phyloP scores from a whole-genome alignment of 1,140 invertebrate genomes.

The Lepidurus packardi region DNA sequence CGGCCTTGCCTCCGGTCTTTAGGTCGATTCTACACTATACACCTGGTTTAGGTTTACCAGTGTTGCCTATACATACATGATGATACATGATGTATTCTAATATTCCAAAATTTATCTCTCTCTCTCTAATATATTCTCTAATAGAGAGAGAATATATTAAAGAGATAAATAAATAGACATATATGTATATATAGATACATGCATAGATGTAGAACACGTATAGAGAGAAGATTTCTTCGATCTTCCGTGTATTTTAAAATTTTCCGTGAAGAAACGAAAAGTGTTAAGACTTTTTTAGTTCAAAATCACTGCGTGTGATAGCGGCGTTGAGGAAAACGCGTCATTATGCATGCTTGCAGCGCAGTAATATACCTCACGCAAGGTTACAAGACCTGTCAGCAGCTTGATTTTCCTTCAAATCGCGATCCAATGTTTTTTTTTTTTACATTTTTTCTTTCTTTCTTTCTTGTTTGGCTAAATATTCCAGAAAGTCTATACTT shows the following conservation, averaged over 20 bases:
- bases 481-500: too few relatives aligned
- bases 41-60: constrained; percentile 8
- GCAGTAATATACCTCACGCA: constrained; percentile 21
- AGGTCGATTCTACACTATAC: constrained; percentile 1
- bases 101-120: too few relatives aligned
- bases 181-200: too few relatives aligned
- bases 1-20: constrained; percentile 20
- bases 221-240: too few relatives aligned
- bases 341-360: not conserved
- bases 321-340: constrained; percentile 17
- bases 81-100: too few relatives aligned
- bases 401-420: not conserved
- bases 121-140: too few relatives aligned
- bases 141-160: too few relatives aligned
- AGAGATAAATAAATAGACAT: too few relatives aligned
- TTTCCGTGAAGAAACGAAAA: too few relatives aligned
- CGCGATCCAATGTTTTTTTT: not conserved
- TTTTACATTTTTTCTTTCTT: not conserved
- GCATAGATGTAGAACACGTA: too few relatives aligned
- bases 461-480: too few relatives aligned
- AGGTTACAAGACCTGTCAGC: not conserved
- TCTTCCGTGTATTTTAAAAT: too few relatives aligned
- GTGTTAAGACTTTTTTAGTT: not conserved
- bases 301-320: not conserved
- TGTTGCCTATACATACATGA: not conserved